Evolutionary conservation across 2,888 invertebrate genomes (phyloP).

Genomic region (Priocnemis perturbator): DNA sequence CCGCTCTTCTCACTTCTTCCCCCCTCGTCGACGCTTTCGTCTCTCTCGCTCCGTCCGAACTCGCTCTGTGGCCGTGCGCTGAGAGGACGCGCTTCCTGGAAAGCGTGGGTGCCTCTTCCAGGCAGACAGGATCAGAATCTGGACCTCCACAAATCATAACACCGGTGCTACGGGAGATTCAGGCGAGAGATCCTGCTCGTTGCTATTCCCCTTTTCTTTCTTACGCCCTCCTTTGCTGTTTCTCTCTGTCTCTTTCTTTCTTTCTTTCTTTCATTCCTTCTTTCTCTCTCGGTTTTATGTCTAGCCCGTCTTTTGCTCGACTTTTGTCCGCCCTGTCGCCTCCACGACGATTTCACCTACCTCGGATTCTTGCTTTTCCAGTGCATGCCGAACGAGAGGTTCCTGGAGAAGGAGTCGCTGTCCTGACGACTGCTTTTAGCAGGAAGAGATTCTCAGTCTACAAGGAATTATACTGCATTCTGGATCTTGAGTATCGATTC

Average conservation of each 20-base stretch:
- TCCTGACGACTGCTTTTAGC: too few species aligned
- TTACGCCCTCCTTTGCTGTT: not conserved
- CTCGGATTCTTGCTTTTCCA: too few species aligned
- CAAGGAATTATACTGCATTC: too few species aligned
- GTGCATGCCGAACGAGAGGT: too few species aligned
- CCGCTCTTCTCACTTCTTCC: too few species aligned
- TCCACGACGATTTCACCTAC: too few species aligned
- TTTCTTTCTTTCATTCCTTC: not conserved
- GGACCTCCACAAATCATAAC: conserved; percentile 70
- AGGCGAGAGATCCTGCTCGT: conserved; percentile 55
- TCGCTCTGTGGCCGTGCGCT: not conserved
- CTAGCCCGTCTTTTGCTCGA: too few species aligned
- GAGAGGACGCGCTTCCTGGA: conserved; percentile 62
- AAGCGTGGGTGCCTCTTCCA: conserved; percentile 70
- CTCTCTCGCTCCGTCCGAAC: not conserved
- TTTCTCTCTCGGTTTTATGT: not conserved
- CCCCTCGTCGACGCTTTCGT: not conserved
- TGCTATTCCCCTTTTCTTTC: conserved; percentile 7
- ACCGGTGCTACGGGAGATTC: conserved; percentile 60
- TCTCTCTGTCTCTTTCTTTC: not conserved
- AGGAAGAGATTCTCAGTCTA: too few species aligned
- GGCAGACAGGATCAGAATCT: conserved; percentile 67
- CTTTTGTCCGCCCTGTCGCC: too few species aligned
- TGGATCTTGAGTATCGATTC: too few species aligned
- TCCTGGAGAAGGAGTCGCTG: too few species aligned